Conservation (phyloP, 2,113 vertebrate genomes). For the Rhegmatorhina hoffmannsi region DNA sequence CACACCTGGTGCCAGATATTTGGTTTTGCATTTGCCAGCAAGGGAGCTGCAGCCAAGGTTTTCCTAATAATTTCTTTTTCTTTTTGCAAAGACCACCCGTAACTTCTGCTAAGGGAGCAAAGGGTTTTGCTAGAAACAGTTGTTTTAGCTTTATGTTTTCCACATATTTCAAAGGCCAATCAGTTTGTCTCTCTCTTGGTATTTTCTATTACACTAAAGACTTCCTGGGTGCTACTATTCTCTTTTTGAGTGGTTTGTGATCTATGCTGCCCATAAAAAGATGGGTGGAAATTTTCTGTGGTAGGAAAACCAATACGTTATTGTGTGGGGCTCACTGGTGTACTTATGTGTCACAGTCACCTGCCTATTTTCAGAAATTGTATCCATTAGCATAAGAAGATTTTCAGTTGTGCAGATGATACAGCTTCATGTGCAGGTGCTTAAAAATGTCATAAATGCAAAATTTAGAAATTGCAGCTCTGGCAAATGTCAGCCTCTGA, state of each 20-base stretch:
- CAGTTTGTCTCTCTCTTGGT: background rate
- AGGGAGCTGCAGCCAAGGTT: background rate
- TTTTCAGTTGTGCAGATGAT: background rate
- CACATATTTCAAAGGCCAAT: background rate
- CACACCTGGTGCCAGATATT: conserved; percentile 41
- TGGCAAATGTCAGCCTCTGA: background rate
- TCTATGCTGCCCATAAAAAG: background rate
- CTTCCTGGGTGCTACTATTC: background rate
- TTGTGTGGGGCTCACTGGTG: background rate
- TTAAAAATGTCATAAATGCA: background rate
- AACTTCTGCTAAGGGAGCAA: conserved; percentile 17
- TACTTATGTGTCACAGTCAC: background rate
- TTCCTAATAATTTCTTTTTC: background rate
- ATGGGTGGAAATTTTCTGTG: background rate
- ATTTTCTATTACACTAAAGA: background rate
- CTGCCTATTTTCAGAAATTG: background rate
- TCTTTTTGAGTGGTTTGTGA: background rate
- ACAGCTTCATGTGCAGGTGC: background rate
- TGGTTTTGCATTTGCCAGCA: conserved; percentile 36
- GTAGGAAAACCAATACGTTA: background rate
- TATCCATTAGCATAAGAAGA: background rate
- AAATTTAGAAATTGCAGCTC: background rate
- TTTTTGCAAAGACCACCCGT: conserved; percentile 42
- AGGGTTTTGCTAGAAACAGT: background rate
- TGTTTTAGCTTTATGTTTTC: conserved; percentile 44